Base-by-base conservation (phyloP, 2,888 invertebrate species). In the Pollenia angustigena region DNA sequence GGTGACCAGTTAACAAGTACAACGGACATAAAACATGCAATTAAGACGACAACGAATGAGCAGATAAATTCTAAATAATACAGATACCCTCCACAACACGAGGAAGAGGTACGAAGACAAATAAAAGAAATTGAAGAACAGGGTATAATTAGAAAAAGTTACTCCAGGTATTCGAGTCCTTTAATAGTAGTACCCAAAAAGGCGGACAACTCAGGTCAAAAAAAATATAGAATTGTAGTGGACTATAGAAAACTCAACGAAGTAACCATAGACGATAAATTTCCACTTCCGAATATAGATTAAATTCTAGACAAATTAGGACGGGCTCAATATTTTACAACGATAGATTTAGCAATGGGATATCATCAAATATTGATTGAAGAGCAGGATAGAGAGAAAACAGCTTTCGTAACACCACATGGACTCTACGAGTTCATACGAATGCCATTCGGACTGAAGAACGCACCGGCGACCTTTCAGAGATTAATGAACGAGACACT, bases 1-100 rank as follows among this genome's bases (percentile, higher is more conserved):
- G 79, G 60, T 0, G 48, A 79, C n/a, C 6, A 32, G 9, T 42
- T 69, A 12, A 76, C 75, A 4, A 76, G 44, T 14, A 64, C 64
- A 69, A 79, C 50, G 60, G 42, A 69, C 8, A 69, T 69, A 16
- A 4, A 69, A 10, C 42, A 82, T 40, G 69, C 62, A 69, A 76
- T 82, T 6, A 75, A 42, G 23, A 81, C 68, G 9, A 62, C 64
- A 46, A 86, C 62, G 1, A 12, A 78, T 2, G 64, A 86, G 52
- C 64, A 86, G 14, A 82, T 80, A 54, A 74, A 86, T 14, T 44
- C 74, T 10, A 82, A 86, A 64, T 50, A 84, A 60, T 78, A 85
- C 52, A 81, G 81, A 58, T 81, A 80, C 40, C 71, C 81, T 10
- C 71, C 76, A 18, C 80, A 85, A 71, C 71, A 81, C 52, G 78